Conservation (phyloP, 2,797 vertebrate species). For the Euphonia xanthogaster region DNA sequence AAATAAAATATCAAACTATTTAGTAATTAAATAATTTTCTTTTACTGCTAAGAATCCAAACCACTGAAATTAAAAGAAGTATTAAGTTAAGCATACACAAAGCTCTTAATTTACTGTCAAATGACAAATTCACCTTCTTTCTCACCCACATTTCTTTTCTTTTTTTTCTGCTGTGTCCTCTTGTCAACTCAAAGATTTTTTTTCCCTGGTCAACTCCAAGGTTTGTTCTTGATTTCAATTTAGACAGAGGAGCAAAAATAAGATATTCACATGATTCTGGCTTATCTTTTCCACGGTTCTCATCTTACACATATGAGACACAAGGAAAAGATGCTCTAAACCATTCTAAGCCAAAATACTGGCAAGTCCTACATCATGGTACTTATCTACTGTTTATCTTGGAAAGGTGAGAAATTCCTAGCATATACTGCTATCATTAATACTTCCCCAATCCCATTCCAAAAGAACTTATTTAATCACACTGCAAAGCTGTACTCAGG, state of each 20-base stretch:
- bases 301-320: not conserved
- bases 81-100: not conserved
- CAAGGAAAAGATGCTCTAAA: not conserved
- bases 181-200: not conserved
- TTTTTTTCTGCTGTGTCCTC: not conserved
- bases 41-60: not conserved
- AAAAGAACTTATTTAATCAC: not conserved
- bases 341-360: not conserved
- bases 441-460: not conserved
- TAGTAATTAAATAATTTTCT: not conserved
- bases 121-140: not conserved
- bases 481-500: not conserved
- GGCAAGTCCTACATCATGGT: not conserved
- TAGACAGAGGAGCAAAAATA: not conserved
- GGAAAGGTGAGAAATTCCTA: slow-evolving; percentile 41
- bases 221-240: not conserved
- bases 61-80: not conserved
- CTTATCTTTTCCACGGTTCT: not conserved
- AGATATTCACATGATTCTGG: not conserved
- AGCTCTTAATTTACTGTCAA: not conserved
- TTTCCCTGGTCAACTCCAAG: not conserved
- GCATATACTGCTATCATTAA: not conserved
- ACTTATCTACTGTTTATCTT: slow-evolving; percentile 4
- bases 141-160: not conserved
- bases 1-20: not conserved